Base-by-base conservation (phyloP, 1,140 invertebrate species). In the Pseudomyrmex flavicornis region DNA sequence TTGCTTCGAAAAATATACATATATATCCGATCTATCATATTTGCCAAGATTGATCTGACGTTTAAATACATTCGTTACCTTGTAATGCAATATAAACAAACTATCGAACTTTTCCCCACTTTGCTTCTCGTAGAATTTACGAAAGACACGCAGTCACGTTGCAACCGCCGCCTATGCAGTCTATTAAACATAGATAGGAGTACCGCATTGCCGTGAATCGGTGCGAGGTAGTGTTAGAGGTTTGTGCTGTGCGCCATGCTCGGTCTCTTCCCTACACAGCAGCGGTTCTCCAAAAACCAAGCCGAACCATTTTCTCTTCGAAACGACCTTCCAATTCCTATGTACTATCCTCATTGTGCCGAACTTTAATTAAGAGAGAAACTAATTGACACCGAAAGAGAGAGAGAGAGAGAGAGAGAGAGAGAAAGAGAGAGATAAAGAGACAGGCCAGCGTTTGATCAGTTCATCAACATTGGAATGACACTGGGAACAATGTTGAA, bases 141-240 rank as follows among this genome's bases (percentile, higher is more conserved):
- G 61, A n/a, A 88, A 63, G 82, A 70, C 75, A 69, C 85, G 68
- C 70, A 74, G 52, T 5, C 75, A 79, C 77, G 84, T 88, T 84
- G 84, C 75, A 75, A 84, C 85, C 84, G 88, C 85, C 86, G 85
- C 85, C 91, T 90, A 91, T 92, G 91, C 91, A 92, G 91, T 92
- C 90, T 92, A 92, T 93, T 92, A 93, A 93, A 92, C 91, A 93
- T 92, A 93, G 92, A 93, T 92, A 92, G 89, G 88, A 93, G 87
- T 92, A 90, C 92, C 92, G 92, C 92, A 93, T 92, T 93, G 92
- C 91, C 90, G 91, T 91, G 89, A 91, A 89, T 91, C 89, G 86
- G 86, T 87, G 89, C 85, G 77, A 86, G 88, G 86, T 88, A 89
- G 84, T 86, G 85, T 89, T 88, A 83, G 73, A 84, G 77, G 86